Evolutionary conservation across 2,113 vertebrate species (phyloP).

Genomic region (Xenopus tropicalis): DNA sequence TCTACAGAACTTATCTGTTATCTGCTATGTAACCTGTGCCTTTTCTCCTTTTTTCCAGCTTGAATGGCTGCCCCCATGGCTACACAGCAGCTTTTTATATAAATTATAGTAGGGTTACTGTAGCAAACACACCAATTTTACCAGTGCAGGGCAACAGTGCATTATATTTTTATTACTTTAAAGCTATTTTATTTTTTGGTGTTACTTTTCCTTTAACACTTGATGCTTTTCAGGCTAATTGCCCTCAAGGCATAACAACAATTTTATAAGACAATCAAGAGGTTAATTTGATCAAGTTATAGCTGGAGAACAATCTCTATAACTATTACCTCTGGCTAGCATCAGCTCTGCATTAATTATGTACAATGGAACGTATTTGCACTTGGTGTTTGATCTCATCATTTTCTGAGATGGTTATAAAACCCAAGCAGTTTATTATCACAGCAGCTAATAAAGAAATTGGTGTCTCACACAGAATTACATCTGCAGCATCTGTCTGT

Average conservation of each 20-base stretch:
- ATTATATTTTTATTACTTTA: too few species aligned
- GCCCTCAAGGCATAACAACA: background rate
- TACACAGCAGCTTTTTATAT: too few species aligned
- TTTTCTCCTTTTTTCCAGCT: too few species aligned
- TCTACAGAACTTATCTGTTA: too few species aligned
- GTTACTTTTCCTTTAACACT: too few species aligned
- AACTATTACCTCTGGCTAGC: background rate
- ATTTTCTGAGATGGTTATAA: background rate
- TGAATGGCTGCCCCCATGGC: too few species aligned
- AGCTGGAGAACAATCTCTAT: background rate
- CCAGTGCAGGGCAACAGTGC: too few species aligned
- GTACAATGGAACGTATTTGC: conserved; percentile 1
- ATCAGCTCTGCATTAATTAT: background rate
- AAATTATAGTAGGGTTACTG: too few species aligned
- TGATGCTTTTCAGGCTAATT: background rate
- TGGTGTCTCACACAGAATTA: background rate
- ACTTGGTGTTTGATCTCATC: background rate
- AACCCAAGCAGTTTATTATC: background rate
- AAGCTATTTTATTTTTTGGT: too few species aligned
- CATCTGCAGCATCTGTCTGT: too few species aligned
- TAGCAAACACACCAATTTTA: too few species aligned
- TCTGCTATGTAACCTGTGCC: too few species aligned
- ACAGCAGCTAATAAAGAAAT: background rate
- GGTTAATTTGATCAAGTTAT: background rate
- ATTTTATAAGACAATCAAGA: background rate